A percentile compares a stretch with the other conserved stretches of the same genome.
These are phyloP conservation scores for Lasioglossum leucozonium DNA, from an alignment of 2,888 invertebrate genomes.

Conservation along the genomic window DNA sequence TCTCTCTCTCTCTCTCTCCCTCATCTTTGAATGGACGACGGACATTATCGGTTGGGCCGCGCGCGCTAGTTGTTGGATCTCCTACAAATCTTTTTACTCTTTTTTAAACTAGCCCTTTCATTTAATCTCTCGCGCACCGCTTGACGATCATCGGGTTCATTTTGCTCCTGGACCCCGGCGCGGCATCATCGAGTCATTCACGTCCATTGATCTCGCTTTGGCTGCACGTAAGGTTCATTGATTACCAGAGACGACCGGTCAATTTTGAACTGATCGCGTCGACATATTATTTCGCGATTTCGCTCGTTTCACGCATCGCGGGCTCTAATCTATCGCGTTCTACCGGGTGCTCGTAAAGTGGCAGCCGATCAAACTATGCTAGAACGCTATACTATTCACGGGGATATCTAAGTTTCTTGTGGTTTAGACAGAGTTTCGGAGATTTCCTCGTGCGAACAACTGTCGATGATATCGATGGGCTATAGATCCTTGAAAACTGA, in stretches of 20 bases:
- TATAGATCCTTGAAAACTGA: background rate
- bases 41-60: slow-evolving; percentile 65
- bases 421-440: background rate
- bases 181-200: slow-evolving; percentile 60
- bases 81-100: slow-evolving; percentile 41
- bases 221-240: slow-evolving; percentile 50
- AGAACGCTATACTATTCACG: background rate
- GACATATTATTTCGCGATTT: slow-evolving; percentile 52
- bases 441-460: too few relatives aligned
- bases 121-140: slow-evolving; percentile 46
- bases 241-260: slow-evolving; percentile 42
- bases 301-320: slow-evolving; percentile 47
- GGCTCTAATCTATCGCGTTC: slow-evolving; percentile 29
- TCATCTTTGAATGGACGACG: slow-evolving; percentile 69
- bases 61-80: slow-evolving; percentile 47
- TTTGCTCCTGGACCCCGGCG: slow-evolving; percentile 27
- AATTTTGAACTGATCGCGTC: slow-evolving; percentile 56
- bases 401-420: background rate
- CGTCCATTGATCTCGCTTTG: slow-evolving; percentile 62
- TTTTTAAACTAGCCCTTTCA: slow-evolving; percentile 56
- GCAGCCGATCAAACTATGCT: background rate
- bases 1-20: slow-evolving; percentile 39
- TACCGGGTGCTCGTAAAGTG: background rate
- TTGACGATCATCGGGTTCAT: slow-evolving; percentile 40
- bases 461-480: background rate